Percentiles rank a stretch among this genome's conserved stretches.
Evolutionary conservation across 2,113 vertebrate species (phyloP).

Genomic region (Antennarius striatus): DNA sequence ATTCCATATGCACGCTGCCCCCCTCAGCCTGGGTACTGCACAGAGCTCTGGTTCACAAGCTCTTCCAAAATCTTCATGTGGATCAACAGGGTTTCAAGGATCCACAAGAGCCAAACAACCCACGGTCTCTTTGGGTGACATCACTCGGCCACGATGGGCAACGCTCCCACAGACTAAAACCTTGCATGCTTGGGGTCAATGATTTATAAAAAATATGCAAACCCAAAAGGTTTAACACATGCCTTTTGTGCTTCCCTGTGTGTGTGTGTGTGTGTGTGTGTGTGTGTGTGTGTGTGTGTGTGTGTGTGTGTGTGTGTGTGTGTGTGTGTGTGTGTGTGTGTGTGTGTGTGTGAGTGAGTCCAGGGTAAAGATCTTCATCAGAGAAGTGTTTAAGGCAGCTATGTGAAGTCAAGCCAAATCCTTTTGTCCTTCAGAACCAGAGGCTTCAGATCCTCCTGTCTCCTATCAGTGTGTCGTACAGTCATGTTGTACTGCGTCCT

Average conservation of each 20-base stretch:
- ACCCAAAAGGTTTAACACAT: constrained; percentile 34
- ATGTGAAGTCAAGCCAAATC: constrained; percentile 58
- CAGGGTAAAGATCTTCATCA: neutral
- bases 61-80: constrained; percentile 35
- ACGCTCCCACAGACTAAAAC: constrained; percentile 20
- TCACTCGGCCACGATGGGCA: constrained; percentile 18
- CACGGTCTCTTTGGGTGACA: constrained; percentile 2
- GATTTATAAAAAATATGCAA: constrained; percentile 52
- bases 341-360: neutral
- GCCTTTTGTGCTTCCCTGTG: constrained; percentile 27
- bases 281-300: neutral
- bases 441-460: no score
- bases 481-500: neutral
- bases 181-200: constrained; percentile 9
- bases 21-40: neutral
- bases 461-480: constrained; percentile 35
- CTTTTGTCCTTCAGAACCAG: neutral
- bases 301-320: constrained; percentile 7
- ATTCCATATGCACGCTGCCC: neutral
- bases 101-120: neutral
- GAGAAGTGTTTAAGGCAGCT: constrained; percentile 53
- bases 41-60: constrained; percentile 11
- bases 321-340: constrained; percentile 18
- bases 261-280: constrained; percentile 11
- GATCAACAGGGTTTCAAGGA: constrained; percentile 13